phyloP scores from a whole-genome alignment of 2,113 vertebrate species.

The Setophaga kirtlandii region DNA sequence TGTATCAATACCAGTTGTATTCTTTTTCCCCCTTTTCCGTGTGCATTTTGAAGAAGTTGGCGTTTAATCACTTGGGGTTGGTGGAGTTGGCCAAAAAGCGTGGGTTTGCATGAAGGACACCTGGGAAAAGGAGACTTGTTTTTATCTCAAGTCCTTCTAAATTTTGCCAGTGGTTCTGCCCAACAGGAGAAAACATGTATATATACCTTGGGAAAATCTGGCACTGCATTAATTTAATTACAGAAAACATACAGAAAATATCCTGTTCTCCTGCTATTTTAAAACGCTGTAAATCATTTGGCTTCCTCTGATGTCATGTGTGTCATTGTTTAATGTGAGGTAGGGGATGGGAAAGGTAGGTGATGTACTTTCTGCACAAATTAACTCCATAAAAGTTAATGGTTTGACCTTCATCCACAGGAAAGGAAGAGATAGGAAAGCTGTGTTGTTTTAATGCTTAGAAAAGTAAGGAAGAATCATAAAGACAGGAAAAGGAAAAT shows the following conservation, averaged over 20 bases:
- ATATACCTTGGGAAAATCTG: conserved; percentile 40
- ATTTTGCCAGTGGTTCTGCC: not conserved
- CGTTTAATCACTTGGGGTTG: not conserved
- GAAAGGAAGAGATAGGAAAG: conserved; percentile 12
- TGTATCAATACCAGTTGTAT: not conserved
- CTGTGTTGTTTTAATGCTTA: not conserved
- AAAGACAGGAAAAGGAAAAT: conserved; percentile 55
- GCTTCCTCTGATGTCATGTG: conserved; percentile 50
- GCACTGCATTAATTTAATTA: not conserved
- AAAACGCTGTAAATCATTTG: conserved; percentile 27
- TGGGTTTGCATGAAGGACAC: not conserved
- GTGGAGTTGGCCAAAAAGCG: not conserved
- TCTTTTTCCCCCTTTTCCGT: rapidly evolving
- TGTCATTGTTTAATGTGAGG: conserved; percentile 55
- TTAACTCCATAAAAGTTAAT: conserved; percentile 27
- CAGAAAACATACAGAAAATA: conserved; percentile 42
- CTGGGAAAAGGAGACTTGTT: not conserved
- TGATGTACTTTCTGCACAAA: conserved; percentile 30
- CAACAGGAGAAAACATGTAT: not conserved
- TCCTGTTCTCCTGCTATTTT: conserved; percentile 54
- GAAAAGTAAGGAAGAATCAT: conserved; percentile 36
- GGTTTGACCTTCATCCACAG: conserved; percentile 34
- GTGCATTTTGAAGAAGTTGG: not conserved
- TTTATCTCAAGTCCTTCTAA: not conserved
- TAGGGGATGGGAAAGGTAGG: conserved; percentile 20